These are phyloP conservation scores for Dryobates pubescens DNA, from an alignment of 2,797 vertebrate genomes.

Conservation along the genomic window DNA sequence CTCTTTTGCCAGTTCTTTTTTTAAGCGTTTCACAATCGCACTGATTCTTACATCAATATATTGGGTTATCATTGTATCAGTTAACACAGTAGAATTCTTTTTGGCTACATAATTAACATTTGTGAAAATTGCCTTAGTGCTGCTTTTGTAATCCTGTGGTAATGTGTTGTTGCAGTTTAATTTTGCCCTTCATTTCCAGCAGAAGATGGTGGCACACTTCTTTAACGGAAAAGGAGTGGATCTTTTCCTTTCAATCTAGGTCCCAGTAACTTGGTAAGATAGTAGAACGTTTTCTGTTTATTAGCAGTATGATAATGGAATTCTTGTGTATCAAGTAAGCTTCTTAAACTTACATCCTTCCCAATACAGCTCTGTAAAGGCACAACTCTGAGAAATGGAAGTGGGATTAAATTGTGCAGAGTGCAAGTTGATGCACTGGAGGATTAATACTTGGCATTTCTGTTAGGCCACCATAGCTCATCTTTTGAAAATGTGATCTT, in stretches of 20 bases:
- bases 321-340: not conserved
- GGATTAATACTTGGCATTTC: not conserved
- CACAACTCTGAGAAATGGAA: not conserved
- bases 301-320: not conserved
- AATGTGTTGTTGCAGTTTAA: not conserved
- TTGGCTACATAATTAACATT: not conserved
- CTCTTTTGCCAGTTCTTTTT: not conserved
- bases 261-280: constrained; percentile 1
- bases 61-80: not conserved
- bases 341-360: constrained; percentile 4
- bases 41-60: not conserved
- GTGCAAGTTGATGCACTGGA: not conserved
- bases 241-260: constrained; percentile 5
- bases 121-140: not conserved
- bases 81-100: not conserved
- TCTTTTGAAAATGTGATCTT: constrained; percentile 1
- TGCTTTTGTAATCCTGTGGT: not conserved
- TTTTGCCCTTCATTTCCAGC: not conserved
- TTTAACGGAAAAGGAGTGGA: not conserved
- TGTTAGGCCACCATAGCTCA: not conserved
- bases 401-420: not conserved
- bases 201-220: not conserved
- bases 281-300: constrained; percentile 21
- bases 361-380: not conserved
- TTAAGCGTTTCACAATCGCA: not conserved